Percentiles rank a stretch among this genome's conserved stretches.
These are phyloP conservation scores for Mormyrops boulengeri DNA, from an alignment of 2,797 vertebrate genomes.

Conservation along the genomic window DNA sequence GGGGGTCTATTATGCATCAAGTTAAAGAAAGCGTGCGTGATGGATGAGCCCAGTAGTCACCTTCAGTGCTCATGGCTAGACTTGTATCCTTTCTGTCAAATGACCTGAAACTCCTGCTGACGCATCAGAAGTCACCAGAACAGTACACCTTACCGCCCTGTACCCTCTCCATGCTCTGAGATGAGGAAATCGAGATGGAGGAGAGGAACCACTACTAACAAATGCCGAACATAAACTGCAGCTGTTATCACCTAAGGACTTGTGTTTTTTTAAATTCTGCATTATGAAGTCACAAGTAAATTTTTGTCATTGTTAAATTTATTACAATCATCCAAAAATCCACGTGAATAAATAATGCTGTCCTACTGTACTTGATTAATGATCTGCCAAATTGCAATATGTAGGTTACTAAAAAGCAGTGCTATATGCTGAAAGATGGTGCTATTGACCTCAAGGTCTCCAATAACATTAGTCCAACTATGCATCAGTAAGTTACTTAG, in stretches of 20 bases:
- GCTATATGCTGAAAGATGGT: not conserved
- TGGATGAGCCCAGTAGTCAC: conserved; percentile 96
- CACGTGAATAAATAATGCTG: not conserved
- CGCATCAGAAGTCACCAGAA: conserved; percentile 72
- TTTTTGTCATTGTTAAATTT: not conserved
- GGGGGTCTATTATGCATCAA: conserved; percentile 98
- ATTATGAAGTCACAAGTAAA: not conserved
- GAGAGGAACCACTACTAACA: not conserved
- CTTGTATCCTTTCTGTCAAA: conserved; percentile 94
- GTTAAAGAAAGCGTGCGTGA: conserved; percentile 97
- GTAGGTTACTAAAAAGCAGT: not conserved
- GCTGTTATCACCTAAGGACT: not conserved
- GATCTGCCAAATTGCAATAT: not conserved
- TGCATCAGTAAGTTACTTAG: not conserved
- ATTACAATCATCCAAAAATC: not conserved
- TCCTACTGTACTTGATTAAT: not conserved
- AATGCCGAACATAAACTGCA: not conserved
- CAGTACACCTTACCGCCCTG: not conserved
- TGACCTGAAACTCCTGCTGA: conserved; percentile 98
- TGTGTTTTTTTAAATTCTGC: not conserved
- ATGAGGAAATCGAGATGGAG: not conserved
- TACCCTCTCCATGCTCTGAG: not conserved
- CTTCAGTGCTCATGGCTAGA: conserved; percentile 83
- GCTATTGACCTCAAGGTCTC: not conserved
- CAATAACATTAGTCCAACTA: not conserved